Conservation (phyloP, 2,113 vertebrate genomes). For the Nothocercus nigrocapillus region DNA sequence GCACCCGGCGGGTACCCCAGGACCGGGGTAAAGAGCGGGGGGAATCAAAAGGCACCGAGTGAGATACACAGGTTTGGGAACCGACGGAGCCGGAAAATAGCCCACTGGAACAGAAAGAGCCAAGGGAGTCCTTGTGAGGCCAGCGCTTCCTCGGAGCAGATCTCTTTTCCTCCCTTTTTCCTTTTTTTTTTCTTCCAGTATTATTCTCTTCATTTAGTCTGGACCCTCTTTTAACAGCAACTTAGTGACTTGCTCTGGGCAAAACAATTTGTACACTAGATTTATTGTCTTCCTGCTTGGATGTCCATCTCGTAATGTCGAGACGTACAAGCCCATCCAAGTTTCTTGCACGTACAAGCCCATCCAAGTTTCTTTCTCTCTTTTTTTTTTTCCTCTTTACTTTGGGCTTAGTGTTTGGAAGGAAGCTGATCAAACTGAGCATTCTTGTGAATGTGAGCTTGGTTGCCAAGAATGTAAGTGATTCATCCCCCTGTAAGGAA, state of each 20-base stretch:
- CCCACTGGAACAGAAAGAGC: not conserved
- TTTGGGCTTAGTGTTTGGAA: constrained; percentile 60
- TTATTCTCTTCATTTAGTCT: constrained; percentile 34
- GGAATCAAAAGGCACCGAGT: not conserved
- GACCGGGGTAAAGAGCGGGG: not conserved
- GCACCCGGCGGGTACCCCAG: not conserved
- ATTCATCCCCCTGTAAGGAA: constrained; percentile 67
- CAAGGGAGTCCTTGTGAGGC: not conserved
- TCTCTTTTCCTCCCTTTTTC: not conserved
- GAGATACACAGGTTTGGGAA: not conserved
- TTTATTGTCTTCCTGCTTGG: constrained; percentile 52
- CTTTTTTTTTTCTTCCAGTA: not conserved
- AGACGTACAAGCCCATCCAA: constrained; percentile 22
- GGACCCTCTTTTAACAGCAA: constrained; percentile 9
- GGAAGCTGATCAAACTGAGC: constrained; percentile 70
- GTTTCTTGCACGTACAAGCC: constrained; percentile 5
- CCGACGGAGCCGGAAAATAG: not conserved
- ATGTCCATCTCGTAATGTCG: constrained; percentile 44
- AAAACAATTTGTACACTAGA: constrained; percentile 30
- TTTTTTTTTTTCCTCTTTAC: not conserved
- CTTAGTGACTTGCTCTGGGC: not conserved
- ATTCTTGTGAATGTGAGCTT: constrained; percentile 63
- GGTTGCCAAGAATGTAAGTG: constrained; percentile 72
- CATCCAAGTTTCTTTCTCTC: constrained; percentile 29
- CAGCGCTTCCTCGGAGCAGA: not conserved